These are phyloP conservation scores for Temnothorax ravouxi DNA, from an alignment of 2,888 invertebrate genomes.

Conservation along the genomic window DNA sequence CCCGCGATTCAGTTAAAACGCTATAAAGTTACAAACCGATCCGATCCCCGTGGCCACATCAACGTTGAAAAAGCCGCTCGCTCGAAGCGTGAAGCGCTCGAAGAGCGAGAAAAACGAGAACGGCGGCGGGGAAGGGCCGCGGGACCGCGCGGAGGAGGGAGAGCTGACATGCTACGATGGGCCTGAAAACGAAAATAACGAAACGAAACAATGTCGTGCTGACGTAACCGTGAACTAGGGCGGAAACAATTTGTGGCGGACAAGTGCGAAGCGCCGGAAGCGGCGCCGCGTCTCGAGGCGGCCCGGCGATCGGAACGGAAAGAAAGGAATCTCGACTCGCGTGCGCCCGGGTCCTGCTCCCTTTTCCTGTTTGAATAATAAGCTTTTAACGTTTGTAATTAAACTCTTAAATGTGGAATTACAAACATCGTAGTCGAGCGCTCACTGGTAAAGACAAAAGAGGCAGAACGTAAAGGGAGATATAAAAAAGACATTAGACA, in stretches of 20 bases:
- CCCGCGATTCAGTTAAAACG: slow-evolving; percentile 36
- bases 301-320: slow-evolving; percentile 66
- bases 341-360: slow-evolving; percentile 62
- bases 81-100: slow-evolving; percentile 38
- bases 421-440: neutral
- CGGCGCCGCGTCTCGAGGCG: slow-evolving; percentile 73
- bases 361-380: slow-evolving; percentile 48
- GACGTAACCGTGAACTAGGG: slow-evolving; percentile 85
- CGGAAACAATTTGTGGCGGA: slow-evolving; percentile 86
- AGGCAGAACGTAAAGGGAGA: neutral
- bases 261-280: slow-evolving; percentile 86
- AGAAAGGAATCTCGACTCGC: slow-evolving; percentile 60
- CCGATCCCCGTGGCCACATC: slow-evolving; percentile 54
- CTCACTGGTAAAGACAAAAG: neutral
- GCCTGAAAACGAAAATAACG: slow-evolving; percentile 86
- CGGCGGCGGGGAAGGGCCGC: neutral
- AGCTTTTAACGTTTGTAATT: slow-evolving; percentile 4
- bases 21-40: slow-evolving; percentile 34
- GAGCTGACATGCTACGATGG: slow-evolving; percentile 85
- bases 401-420: neutral
- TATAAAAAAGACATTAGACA: neutral
- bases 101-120: slow-evolving; percentile 51
- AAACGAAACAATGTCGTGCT: slow-evolving; percentile 85
- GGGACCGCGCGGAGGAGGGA: slow-evolving; percentile 46
- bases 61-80: slow-evolving; percentile 51